A percentile compares a stretch with the other conserved stretches of the same genome.
Evolutionary conservation across 2,888 invertebrate species (phyloP).

Genomic region (Acronicta psi): DNA sequence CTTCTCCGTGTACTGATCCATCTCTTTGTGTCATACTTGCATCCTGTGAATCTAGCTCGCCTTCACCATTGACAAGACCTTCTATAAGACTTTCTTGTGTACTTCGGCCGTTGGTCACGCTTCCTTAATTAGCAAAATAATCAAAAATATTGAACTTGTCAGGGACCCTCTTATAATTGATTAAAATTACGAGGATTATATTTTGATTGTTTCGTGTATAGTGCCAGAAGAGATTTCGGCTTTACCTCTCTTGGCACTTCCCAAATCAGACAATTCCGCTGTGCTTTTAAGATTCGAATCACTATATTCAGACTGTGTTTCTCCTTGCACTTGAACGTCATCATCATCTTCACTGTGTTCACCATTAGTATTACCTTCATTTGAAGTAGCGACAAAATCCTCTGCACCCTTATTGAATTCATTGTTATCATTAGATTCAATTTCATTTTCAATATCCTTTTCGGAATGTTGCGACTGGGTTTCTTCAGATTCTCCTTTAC

Average conservation of each 20-base stretch:
- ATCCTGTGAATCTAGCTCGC: constrained; percentile 85
- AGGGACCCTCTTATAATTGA: constrained; percentile 82
- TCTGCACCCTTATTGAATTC: constrained; percentile 46
- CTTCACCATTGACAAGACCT: constrained; percentile 84
- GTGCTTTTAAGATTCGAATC: constrained; percentile 78
- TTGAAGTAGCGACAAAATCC: constrained; percentile 59
- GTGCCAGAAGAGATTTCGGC: constrained; percentile 82
- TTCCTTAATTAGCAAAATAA: constrained; percentile 89
- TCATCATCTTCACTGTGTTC: constrained; percentile 87
- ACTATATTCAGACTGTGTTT: constrained; percentile 79
- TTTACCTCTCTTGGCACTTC: constrained; percentile 84
- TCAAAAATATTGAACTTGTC: constrained; percentile 86
- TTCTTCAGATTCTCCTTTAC: constrained; percentile 16
- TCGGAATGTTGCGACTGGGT: constrained; percentile 13
- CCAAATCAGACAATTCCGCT: constrained; percentile 76
- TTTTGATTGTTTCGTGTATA: constrained; percentile 81
- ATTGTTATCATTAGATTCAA: constrained; percentile 25
- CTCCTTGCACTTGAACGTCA: constrained; percentile 87
- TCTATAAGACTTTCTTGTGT: constrained; percentile 86
- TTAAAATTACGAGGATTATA: constrained; percentile 72
- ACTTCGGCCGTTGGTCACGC: constrained; percentile 81
- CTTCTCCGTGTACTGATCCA: constrained; percentile 77
- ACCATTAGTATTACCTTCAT: constrained; percentile 81
- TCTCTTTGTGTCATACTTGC: constrained; percentile 82
- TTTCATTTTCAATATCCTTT: constrained; percentile 24